A percentile compares a stretch with the other conserved stretches of the same genome.
Conservation (phyloP, 1,140 invertebrate genomes). For the Scaptomyza montana region DNA sequence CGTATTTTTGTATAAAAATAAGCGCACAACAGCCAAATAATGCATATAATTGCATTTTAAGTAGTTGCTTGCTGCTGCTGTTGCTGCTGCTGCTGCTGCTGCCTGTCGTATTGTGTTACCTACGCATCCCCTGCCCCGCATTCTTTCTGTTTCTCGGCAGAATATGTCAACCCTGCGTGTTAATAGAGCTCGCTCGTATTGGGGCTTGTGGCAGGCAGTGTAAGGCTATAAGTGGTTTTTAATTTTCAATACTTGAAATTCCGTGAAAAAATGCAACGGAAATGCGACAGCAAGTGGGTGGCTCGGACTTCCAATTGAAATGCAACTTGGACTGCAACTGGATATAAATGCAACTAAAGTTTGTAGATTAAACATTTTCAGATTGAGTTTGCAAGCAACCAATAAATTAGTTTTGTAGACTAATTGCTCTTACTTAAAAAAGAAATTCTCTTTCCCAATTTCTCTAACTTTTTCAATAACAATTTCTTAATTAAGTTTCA, state of each 20-base stretch:
- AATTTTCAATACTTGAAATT: conserved; percentile 69
- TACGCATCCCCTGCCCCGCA: conserved; percentile 22
- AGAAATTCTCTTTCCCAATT: too few relatives aligned
- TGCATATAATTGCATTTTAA: conserved; percentile 82
- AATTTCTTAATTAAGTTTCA: too few relatives aligned
- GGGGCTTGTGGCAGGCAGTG: conserved; percentile 4
- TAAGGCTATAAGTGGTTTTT: conserved; percentile 56
- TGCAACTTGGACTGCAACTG: conserved; percentile 13
- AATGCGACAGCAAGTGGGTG: conserved; percentile 72
- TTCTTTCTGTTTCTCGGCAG: not conserved
- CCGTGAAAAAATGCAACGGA: conserved; percentile 65
- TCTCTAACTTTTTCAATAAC: too few relatives aligned
- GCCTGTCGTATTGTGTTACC: conserved; percentile 68
- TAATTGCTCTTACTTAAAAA: too few relatives aligned
- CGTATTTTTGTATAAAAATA: conserved; percentile 77
- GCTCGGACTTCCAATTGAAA: conserved; percentile 44
- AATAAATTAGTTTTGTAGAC: not conserved
- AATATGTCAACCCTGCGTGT: conserved; percentile 45
- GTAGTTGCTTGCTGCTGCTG: conserved; percentile 59
- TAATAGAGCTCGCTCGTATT: conserved; percentile 40
- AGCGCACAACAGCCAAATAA: conserved; percentile 67
- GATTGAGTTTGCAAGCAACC: not conserved
- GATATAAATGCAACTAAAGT: not conserved
- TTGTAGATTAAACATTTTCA: not conserved
- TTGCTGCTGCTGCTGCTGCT: conserved; percentile 34